Evolutionary conservation across 2,888 invertebrate genomes (phyloP), one percentile per base, ranked within the genome.

Genomic region (Drosophila lutescens): DNA sequence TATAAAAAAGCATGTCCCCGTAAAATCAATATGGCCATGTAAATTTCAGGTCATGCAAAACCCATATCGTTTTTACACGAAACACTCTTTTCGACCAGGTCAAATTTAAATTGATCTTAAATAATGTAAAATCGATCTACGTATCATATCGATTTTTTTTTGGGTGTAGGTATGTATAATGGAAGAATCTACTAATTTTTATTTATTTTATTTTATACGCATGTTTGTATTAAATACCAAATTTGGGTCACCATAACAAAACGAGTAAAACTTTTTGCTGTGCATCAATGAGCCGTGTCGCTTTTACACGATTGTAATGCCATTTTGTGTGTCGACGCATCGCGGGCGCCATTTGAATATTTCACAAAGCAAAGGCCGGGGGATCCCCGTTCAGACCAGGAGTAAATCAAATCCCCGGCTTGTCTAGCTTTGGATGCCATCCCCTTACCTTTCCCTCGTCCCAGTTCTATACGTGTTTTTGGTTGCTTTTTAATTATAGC

Each of bases 401-500:
- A 62, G 55, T 55, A 62, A 70, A 67, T 69, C 78, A 74, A 86
- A 78, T 68, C 51, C 73, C 55, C 30, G 76, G 44, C 60, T 63
- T 55, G 74, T 81, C 82, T 81, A 79, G 79, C 75, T 67, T 56
- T 62, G 30, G 51, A 41, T 56, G 47, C 59, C 68, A 44, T 40
- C 38, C 34, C 13, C n/a, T 20, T 15, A 1, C 15, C 0, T 44
- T 63, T 8, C 26, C 8, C 13, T 36, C 2, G 30, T 60, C 63
- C 49, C 8, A 12, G 15, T 15, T 58, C 30, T 41, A 51, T 60
- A 38, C 47, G 44, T 75, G 53, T 59, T 76, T 76, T 67, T 56
- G 69, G 86, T 88, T 82, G 87, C 84, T 85, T 85, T 88, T 85
- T 85, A 85, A 85, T 85, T 85, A 85, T 85, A 88, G 87, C 84